Conservation (phyloP, 2,888 invertebrate species). For the Uloborus plumipes region DNA sequence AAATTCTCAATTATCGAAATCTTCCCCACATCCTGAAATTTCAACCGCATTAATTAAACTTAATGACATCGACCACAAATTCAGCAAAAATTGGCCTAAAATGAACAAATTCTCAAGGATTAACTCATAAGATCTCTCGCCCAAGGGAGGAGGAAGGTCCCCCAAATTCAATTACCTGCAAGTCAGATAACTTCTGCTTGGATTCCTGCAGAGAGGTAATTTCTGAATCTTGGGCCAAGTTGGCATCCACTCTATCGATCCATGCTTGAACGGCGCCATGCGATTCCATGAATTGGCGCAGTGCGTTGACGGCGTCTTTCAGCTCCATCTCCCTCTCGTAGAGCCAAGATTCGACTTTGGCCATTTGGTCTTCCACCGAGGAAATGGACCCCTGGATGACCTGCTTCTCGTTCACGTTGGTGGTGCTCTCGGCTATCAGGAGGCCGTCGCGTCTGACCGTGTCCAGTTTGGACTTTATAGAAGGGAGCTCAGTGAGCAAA, state of each 20-base stretch:
- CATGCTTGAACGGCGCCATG: conserved; percentile 86
- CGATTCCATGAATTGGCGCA: conserved; percentile 86
- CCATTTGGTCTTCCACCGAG: conserved; percentile 83
- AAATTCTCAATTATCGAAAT: too few relatives aligned
- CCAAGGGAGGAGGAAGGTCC: too few relatives aligned
- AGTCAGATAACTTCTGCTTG: conserved; percentile 87
- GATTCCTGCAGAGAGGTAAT: conserved; percentile 74
- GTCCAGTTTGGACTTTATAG: conserved; percentile 63
- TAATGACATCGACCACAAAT: too few relatives aligned
- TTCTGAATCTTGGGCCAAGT: conserved; percentile 81
- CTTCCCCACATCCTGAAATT: too few relatives aligned
- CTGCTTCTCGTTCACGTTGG: conserved; percentile 82
- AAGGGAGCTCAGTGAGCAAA: conserved; percentile 59
- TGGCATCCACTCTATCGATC: conserved; percentile 85
- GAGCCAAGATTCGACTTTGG: conserved; percentile 82
- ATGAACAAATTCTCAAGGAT: too few relatives aligned
- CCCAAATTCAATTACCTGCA: conserved; percentile 73
- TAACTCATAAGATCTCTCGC: too few relatives aligned
- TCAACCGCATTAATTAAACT: too few relatives aligned
- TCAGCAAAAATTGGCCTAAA: too few relatives aligned
- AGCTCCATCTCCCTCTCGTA: conserved; percentile 87
- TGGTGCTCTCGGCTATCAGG: conserved; percentile 83
- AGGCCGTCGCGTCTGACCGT: conserved; percentile 82
- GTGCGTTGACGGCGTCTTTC: conserved; percentile 88
- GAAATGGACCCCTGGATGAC: conserved; percentile 82